Base-by-base conservation (phyloP, 2,797 vertebrate genomes). In the Poeciliopsis gracilis region DNA sequence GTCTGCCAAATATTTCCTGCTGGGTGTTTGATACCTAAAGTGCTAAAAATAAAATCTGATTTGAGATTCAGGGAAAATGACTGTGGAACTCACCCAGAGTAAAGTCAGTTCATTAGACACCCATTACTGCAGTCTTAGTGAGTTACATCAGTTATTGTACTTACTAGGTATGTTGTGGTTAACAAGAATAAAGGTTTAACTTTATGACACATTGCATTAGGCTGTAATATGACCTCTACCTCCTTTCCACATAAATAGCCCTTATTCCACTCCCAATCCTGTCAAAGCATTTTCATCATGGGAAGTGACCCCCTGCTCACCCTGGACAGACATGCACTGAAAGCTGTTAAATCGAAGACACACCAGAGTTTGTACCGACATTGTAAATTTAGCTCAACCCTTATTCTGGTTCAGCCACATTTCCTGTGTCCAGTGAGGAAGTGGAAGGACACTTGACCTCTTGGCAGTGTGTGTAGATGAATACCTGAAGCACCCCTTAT, bases 321-420 rank as follows among this genome's bases (percentile, higher is more conserved):
- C 49, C 61, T 51, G 72, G 73, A 84, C 79, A 59, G 28, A 23
- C 72, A 84, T 47, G 77, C 51, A n/a, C 77, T 57, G 41, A 3
- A 30, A 66, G 71, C 78, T 77, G 82, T 81, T 86, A 79, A 69
- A 75, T 71, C 67, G 67, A 36, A 77, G 46, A 67, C 47, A 57
- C 51, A 63, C 84, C 55, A 25, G 20, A 16, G 82, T 81, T 85
- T 57, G 18, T 69, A 63, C 72, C 41, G 16, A 49, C 13, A 12
- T 75, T 91, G 92, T 93, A 94, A 93, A 87, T 92, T 92, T 93
- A 94, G 89, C 57, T 73, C 59, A 5, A 79, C 88, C 86, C 82
- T 87, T 59, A 69, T 76, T 81, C 18, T 23, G 45, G 76, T 82
- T 75, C 67, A 75, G 84, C 76, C 55, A 0, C 77, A 51, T 89